A percentile compares a stretch with the other conserved stretches of the same genome.
These are phyloP conservation scores for Electrophaes corylata DNA, from an alignment of 2,888 invertebrate species.

Conservation along the genomic window DNA sequence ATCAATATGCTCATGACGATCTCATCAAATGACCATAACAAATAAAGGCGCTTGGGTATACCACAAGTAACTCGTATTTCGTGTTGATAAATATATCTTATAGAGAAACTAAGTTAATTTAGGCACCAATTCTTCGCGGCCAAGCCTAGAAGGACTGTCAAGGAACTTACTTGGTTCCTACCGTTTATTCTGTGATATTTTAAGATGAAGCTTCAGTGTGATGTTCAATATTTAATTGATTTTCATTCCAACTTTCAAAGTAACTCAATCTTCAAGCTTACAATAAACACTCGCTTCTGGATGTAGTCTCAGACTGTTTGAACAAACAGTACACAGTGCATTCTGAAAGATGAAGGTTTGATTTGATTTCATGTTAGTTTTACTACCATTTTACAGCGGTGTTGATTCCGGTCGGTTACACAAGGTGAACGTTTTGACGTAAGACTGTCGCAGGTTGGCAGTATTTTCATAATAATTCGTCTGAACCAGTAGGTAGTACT, in stretches of 20 bases:
- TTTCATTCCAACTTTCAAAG: background rate
- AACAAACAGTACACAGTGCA: constrained; percentile 28
- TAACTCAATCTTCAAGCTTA: background rate
- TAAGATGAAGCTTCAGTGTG: no score
- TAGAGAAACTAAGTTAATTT: no score
- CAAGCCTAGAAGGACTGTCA: no score
- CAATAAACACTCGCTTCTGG: constrained; percentile 1
- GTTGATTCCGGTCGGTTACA: constrained; percentile 18
- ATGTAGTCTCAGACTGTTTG: background rate
- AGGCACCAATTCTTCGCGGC: no score
- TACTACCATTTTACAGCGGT: constrained; percentile 18
- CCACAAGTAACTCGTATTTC: no score
- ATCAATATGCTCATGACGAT: no score
- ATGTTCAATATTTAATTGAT: background rate
- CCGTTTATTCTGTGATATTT: no score
- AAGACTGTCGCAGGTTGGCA: background rate
- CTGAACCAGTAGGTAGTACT: no score
- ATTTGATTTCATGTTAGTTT: constrained; percentile 13
- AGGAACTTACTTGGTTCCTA: no score
- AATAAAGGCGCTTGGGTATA: no score
- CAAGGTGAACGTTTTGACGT: background rate
- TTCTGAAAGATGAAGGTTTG: constrained; percentile 17
- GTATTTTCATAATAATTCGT: background rate
- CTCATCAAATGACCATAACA: no score
- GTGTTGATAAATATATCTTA: no score